Conservation (phyloP, 2,113 vertebrate species). For the Ploceus nigricollis region DNA sequence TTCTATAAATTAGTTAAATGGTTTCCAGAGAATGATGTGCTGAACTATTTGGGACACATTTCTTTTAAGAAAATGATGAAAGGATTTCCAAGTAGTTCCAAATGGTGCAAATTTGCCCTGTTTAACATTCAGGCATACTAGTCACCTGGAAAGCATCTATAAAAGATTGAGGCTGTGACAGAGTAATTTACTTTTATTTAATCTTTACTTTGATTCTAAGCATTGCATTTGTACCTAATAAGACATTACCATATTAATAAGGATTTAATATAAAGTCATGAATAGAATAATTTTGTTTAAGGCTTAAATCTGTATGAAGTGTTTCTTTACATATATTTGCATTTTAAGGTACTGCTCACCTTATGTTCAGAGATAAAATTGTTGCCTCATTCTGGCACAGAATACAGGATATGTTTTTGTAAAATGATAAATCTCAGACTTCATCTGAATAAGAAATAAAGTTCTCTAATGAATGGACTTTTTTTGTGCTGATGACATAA, state of each 20-base stretch:
- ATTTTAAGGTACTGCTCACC: background rate
- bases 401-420: background rate
- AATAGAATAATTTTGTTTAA: background rate
- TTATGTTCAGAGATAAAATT: background rate
- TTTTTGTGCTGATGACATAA: background rate
- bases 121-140: background rate
- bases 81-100: constrained; percentile 64
- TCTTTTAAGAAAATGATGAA: constrained; percentile 61
- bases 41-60: constrained; percentile 37
- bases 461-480: background rate
- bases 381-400: background rate
- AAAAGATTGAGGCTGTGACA: background rate
- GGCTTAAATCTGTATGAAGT: background rate
- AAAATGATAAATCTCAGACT: background rate
- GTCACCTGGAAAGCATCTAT: constrained; percentile 59
- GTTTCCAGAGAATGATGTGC: constrained; percentile 64
- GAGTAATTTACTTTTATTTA: background rate
- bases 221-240: background rate
- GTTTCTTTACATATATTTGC: background rate
- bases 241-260: background rate
- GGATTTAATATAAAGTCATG: background rate
- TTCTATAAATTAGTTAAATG: constrained; percentile 68
- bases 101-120: constrained; percentile 51
- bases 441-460: background rate
- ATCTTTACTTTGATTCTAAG: constrained; percentile 29